These are phyloP conservation scores for Canis aureus DNA, from an alignment of 2,113 vertebrate species.

Conservation along the genomic window DNA sequence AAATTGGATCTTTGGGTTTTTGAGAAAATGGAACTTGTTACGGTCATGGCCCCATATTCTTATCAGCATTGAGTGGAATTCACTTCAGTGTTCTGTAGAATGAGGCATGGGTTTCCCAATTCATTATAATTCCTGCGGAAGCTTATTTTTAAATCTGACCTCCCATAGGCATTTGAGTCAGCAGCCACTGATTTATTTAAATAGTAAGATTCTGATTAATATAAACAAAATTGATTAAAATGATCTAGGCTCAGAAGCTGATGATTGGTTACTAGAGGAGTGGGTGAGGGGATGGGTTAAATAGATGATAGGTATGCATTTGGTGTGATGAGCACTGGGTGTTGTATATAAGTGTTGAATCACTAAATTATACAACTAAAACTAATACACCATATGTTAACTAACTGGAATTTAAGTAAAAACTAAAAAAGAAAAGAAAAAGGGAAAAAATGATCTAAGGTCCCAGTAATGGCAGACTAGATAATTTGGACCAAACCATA, in stretches of 20 bases:
- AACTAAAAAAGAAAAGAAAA: neutral
- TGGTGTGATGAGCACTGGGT: neutral
- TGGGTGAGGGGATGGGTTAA: neutral
- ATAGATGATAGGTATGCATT: neutral
- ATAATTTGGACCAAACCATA: neutral
- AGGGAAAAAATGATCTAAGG: neutral
- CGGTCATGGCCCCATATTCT: neutral
- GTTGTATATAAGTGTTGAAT: neutral
- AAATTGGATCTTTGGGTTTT: neutral
- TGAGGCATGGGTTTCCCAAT: neutral
- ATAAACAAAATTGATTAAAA: neutral
- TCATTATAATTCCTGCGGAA: neutral
- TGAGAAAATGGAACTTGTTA: neutral
- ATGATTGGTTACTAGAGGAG: neutral
- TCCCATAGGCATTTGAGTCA: neutral
- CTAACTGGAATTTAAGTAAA: neutral
- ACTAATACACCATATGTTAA: neutral
- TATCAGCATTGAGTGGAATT: conserved; percentile 1
- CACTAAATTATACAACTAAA: neutral
- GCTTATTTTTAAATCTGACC: neutral
- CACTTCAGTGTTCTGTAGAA: conserved; percentile 5
- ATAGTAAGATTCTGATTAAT: neutral
- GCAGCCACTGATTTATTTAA: neutral
- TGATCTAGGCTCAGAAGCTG: neutral
- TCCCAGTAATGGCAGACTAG: neutral